Percentiles rank a stretch among this genome's conserved stretches.
Conservation (phyloP, 92 coral and sea anemone species). For the Heliopora coerulea region DNA sequence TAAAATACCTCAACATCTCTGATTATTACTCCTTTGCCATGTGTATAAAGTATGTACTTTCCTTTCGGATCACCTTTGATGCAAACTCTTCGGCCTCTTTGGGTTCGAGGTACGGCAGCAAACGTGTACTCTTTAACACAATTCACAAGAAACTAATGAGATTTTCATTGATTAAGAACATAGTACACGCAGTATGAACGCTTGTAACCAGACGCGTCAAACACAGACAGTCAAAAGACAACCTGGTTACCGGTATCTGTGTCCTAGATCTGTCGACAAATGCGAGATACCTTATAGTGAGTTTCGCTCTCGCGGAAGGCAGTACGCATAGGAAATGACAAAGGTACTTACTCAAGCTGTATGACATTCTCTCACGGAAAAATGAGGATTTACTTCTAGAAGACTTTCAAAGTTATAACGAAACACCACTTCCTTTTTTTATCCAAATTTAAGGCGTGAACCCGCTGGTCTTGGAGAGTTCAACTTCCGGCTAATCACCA, state of each 20-base stretch:
- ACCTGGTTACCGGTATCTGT: slow-evolving; percentile 3
- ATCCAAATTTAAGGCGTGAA: slow-evolving; percentile 32
- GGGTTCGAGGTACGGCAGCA: slow-evolving; percentile 76
- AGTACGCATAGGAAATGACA: not conserved
- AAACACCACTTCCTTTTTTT: not conserved
- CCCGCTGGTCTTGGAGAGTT: not conserved
- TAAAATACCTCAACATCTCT: slow-evolving; percentile 80
- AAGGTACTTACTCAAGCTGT: slow-evolving; percentile 32
- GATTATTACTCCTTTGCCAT: slow-evolving; percentile 78
- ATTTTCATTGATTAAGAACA: not conserved
- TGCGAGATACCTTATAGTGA: not conserved
- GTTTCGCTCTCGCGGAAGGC: not conserved
- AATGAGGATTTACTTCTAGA: not conserved
- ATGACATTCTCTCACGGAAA: slow-evolving; percentile 13
- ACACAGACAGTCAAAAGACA: not conserved
- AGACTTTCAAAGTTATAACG: not conserved
- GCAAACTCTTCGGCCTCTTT: slow-evolving; percentile 68
- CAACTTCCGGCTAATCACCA: slow-evolving; percentile 19
- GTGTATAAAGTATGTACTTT: slow-evolving; percentile 76
- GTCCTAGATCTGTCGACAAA: slow-evolving; percentile 20
- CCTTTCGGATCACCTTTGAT: slow-evolving; percentile 96
- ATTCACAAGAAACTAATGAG: not conserved
- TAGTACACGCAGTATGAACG: slow-evolving; percentile 6
- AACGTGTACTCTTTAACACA: slow-evolving; percentile 56
- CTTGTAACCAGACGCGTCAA: not conserved